Conservation (phyloP, 2,797 vertebrate species). For the Xerus rutilus region DNA sequence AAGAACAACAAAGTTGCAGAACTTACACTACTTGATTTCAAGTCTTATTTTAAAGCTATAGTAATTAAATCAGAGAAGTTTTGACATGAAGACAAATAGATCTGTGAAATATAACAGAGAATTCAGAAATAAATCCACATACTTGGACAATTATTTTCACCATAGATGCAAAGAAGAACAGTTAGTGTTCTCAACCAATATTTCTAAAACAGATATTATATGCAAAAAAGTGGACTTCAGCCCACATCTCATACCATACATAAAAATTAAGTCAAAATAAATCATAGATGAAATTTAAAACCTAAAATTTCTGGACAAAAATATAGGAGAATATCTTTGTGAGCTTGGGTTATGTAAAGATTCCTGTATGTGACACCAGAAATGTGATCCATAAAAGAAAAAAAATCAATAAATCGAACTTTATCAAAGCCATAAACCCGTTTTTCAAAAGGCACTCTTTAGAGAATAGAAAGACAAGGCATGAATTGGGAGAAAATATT, state of each 20-base stretch:
- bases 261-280: background rate
- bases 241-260: background rate
- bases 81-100: background rate
- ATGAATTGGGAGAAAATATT: constrained; percentile 33
- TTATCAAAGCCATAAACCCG: background rate
- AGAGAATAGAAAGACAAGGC: background rate
- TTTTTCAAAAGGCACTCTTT: background rate
- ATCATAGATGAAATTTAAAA: background rate
- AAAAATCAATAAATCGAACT: background rate
- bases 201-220: background rate
- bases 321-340: background rate
- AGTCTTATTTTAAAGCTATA: background rate
- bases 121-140: background rate
- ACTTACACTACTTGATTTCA: background rate
- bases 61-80: background rate
- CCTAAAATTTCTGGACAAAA: background rate
- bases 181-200: background rate
- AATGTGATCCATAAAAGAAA: background rate
- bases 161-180: background rate
- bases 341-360: background rate
- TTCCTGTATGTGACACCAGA: background rate
- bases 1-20: background rate
- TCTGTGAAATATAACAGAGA: background rate
- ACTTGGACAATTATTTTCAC: constrained; percentile 5
- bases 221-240: background rate